Evolutionary conservation across 2,888 invertebrate genomes (phyloP), one percentile per base, ranked within the genome.

Genomic region (Polydrusus pterygomalis): DNA sequence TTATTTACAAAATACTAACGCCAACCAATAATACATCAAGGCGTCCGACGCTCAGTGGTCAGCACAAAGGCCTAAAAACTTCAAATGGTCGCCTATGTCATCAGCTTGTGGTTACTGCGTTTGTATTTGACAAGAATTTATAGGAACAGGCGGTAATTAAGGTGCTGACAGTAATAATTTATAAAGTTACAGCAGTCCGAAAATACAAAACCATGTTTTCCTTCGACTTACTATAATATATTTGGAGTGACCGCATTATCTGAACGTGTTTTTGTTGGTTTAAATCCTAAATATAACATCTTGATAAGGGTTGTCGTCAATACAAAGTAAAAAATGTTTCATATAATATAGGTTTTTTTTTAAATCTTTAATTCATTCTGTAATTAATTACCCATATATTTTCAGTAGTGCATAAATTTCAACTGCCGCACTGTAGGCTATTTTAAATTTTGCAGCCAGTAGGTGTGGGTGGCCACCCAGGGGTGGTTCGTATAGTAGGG

Each of bases 161-260:
- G 54, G 64, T 38, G 49, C 43, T 45, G 56, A 62, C 71, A 49
- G 62, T 64, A 51, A 71, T 71, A 71, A 71, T 71, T 71, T 71
- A 64, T 51, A 71, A 71, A 71, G 64, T 71, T 71, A 54, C 47
- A 47, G 64, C 43, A 11, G 20, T 62, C 34, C 20, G 45, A 56
- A 71, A 62, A 71, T 49, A 64, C 63, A 64, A 64, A 64, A 70
- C 60, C 60, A 40, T 70, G 40, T 51, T 51, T 51, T 51, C 51
- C 51, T 18, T 51, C 2, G 1, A 51, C 20, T 51, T 51, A 51
- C 51, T 20, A 51, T 51, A 51, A 51, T 51, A 51, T 20, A 51
- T 56, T 56, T 56, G 30, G 34, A 56, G 15, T 56, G 56, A 56
- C 34, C 15, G 34, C 15, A 56, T 56, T 56, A 56, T 34, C 34